phyloP scores from a whole-genome alignment of 1,140 invertebrate species.

The Aphaenogaster ashmeadi region DNA sequence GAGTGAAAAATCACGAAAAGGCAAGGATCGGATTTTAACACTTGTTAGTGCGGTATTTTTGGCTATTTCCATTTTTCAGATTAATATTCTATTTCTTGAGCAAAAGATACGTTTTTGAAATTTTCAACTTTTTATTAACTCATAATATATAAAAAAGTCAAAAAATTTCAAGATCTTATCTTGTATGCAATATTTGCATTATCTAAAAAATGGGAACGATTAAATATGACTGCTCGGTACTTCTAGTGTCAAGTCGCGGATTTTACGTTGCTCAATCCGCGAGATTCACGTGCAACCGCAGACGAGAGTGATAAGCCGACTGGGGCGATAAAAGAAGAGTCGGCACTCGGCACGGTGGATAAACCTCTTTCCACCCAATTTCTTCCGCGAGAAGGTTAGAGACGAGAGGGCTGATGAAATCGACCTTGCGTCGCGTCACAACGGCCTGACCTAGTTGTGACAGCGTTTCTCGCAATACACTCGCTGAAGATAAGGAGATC shows the following conservation, averaged over 20 bases:
- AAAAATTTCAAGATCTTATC: too few relatives aligned
- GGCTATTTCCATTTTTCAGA: too few relatives aligned
- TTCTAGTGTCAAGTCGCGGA: not conserved
- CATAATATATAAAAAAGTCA: too few relatives aligned
- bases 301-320: not conserved
- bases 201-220: too few relatives aligned
- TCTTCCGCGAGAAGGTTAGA: not conserved
- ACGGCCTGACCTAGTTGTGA: slow-evolving; percentile 32
- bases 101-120: too few relatives aligned
- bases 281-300: not conserved
- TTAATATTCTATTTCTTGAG: too few relatives aligned
- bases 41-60: too few relatives aligned
- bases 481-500: slow-evolving; percentile 27
- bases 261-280: not conserved
- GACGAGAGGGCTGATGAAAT: slow-evolving; percentile 25
- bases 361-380: slow-evolving; percentile 33
- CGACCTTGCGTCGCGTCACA: slow-evolving; percentile 38
- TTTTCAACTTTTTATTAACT: too few relatives aligned
- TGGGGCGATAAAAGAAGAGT: not conserved
- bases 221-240: too few relatives aligned
- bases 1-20: too few relatives aligned
- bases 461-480: slow-evolving; percentile 9
- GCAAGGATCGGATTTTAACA: too few relatives aligned
- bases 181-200: too few relatives aligned
- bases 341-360: not conserved